Conservation (phyloP, 1,140 invertebrate species). For the Goniozus legneri region DNA sequence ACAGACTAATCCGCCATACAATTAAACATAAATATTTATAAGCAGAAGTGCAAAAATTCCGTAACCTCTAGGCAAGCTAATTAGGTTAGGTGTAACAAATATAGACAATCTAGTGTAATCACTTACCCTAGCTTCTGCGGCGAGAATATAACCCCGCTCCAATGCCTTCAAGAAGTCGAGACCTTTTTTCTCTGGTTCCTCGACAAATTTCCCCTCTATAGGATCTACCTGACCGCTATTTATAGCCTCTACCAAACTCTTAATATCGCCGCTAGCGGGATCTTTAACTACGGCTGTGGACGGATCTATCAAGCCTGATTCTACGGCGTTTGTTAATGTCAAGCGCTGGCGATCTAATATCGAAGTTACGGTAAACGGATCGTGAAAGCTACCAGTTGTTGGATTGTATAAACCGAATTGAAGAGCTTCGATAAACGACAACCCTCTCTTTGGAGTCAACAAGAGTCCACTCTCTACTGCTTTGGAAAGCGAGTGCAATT, state of each 20-base stretch:
- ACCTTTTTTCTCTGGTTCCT: slow-evolving; percentile 62
- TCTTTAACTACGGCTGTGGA: slow-evolving; percentile 80
- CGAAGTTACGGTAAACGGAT: slow-evolving; percentile 72
- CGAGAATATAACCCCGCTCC: slow-evolving; percentile 80
- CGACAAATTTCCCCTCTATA: slow-evolving; percentile 65
- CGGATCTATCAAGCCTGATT: slow-evolving; percentile 77
- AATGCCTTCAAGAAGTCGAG: slow-evolving; percentile 84
- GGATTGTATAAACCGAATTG: slow-evolving; percentile 81
- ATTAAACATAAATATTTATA: slow-evolving; percentile 26
- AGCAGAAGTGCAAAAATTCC: slow-evolving; percentile 19
- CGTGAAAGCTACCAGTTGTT: slow-evolving; percentile 71
- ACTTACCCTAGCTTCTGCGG: slow-evolving; percentile 91
- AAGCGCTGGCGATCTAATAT: slow-evolving; percentile 66
- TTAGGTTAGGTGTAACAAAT: slow-evolving; percentile 8
- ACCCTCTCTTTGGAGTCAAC: slow-evolving; percentile 69
- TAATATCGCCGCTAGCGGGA: slow-evolving; percentile 69
- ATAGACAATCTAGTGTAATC: slow-evolving; percentile 10
- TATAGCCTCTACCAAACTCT: slow-evolving; percentile 76
- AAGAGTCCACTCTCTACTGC: slow-evolving; percentile 77
- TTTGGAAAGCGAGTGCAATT: slow-evolving; percentile 67
- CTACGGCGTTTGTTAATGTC: slow-evolving; percentile 74
- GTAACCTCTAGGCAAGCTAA: slow-evolving; percentile 31
- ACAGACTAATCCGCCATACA: neutral
- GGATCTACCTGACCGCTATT: slow-evolving; percentile 73
- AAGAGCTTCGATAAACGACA: slow-evolving; percentile 78